These are phyloP conservation scores for Ferrisia virgata DNA, from an alignment of 2,888 invertebrate genomes.

Conservation along the genomic window DNA sequence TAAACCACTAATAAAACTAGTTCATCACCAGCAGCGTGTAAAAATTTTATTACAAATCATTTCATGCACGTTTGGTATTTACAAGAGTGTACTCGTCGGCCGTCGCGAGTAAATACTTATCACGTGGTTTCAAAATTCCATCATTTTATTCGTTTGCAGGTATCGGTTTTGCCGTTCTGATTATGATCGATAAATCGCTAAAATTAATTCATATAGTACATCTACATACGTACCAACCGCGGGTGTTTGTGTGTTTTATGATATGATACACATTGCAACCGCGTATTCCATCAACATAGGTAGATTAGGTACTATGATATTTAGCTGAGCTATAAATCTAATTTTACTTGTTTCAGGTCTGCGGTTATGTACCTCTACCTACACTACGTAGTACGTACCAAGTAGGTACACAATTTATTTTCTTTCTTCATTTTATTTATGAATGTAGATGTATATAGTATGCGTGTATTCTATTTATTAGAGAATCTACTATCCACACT, in stretches of 20 bases:
- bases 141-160: slow-evolving; percentile 3
- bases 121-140: slow-evolving; percentile 12
- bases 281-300: not conserved
- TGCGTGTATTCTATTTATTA: not conserved
- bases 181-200: slow-evolving; percentile 17
- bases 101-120: not conserved
- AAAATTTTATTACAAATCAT: slow-evolving; percentile 19
- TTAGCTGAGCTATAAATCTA: not conserved
- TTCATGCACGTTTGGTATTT: not conserved
- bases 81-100: not conserved
- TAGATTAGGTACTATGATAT: too few relatives aligned
- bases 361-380: not conserved
- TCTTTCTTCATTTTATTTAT: slow-evolving; percentile 8
- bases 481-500: slow-evolving; percentile 24
- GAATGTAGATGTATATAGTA: not conserved
- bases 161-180: slow-evolving; percentile 30
- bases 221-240: not conserved
- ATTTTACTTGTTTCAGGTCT: slow-evolving; percentile 24
- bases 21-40: slow-evolving; percentile 15
- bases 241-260: not conserved
- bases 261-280: slow-evolving; percentile 33
- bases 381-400: too few relatives aligned
- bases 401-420: slow-evolving; percentile 30
- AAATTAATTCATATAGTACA: slow-evolving; percentile 22
- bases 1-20: slow-evolving; percentile 28